Conservation (phyloP, 1,140 invertebrate genomes). For the Philopotamus ludificatus region DNA sequence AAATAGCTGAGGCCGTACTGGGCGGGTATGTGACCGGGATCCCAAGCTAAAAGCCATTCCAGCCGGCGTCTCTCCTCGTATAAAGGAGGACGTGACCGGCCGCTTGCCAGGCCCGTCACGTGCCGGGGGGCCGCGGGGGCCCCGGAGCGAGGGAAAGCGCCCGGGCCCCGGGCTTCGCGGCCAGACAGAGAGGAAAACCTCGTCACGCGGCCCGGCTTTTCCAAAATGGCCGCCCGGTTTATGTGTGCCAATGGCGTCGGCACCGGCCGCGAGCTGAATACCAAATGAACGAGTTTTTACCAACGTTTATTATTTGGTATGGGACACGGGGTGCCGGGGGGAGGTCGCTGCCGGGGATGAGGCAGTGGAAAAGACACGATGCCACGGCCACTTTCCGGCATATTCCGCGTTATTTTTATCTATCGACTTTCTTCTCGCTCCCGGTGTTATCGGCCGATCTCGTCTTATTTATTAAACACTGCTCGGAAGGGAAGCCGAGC, state of each 20-base stretch:
- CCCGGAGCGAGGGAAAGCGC: no score
- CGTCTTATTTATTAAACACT: constrained; percentile 6
- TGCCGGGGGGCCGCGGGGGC: neutral
- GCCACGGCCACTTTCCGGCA: neutral
- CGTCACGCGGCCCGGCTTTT: constrained; percentile 37
- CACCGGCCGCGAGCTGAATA: constrained; percentile 38
- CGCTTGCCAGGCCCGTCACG: constrained; percentile 19
- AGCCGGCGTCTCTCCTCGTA: constrained; percentile 8
- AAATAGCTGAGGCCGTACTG: constrained; percentile 29
- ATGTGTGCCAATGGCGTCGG: constrained; percentile 42
- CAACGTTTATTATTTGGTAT: constrained; percentile 41
- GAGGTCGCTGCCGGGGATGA: neutral
- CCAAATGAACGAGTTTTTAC: constrained; percentile 37
- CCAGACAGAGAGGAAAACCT: constrained; percentile 6
- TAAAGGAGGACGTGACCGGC: constrained; percentile 23
- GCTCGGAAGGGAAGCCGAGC: neutral
- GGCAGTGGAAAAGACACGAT: constrained; percentile 1
- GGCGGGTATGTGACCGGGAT: constrained; percentile 20
- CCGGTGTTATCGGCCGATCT: neutral
- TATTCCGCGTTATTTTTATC: neutral
- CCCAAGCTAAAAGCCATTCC: constrained; percentile 21
- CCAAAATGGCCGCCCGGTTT: constrained; percentile 42
- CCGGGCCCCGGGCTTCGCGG: neutral
- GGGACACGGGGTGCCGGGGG: neutral
- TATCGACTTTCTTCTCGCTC: neutral